Conservation (phyloP, 2,113 vertebrate species). For the Scomber japonicus region DNA sequence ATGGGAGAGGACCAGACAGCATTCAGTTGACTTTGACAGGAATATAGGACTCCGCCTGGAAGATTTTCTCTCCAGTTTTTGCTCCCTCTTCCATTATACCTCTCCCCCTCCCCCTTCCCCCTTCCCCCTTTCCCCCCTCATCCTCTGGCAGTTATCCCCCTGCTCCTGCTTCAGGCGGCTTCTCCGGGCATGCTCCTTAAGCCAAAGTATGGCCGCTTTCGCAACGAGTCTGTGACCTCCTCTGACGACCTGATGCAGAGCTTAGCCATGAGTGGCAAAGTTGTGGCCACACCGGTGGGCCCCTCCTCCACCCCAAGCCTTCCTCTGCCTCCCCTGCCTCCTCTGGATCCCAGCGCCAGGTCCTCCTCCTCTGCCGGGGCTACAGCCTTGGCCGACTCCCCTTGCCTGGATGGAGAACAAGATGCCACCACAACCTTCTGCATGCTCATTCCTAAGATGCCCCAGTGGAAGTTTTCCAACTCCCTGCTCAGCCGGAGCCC, state of each 20-base stretch:
- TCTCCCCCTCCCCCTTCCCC: conserved; percentile 48
- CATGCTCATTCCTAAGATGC: conserved; percentile 93
- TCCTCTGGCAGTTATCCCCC: conserved; percentile 65
- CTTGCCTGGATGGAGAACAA: conserved; percentile 87
- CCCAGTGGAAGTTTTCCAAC: conserved; percentile 95
- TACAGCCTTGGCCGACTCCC: conserved; percentile 83
- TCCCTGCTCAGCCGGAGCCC: conserved; percentile 91
- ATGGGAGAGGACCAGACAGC: conserved; percentile 71
- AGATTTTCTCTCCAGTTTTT: conserved; percentile 61
- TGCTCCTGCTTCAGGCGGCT: conserved; percentile 77
- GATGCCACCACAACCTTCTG: conserved; percentile 94
- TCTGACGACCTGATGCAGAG: conserved; percentile 88
- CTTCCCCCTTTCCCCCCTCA: conserved; percentile 49
- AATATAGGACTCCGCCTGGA: conserved; percentile 70
- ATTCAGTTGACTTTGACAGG: conserved; percentile 60
- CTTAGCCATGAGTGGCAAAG: conserved; percentile 89
- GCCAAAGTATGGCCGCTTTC: conserved; percentile 92
- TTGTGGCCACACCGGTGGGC: conserved; percentile 84
- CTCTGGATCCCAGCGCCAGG: conserved; percentile 77
- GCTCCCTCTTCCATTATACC: conserved; percentile 54
- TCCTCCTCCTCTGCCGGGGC: conserved; percentile 79
- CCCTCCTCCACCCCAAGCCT: conserved; percentile 79
- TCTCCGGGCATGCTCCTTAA: conserved; percentile 91
- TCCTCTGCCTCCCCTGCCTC: conserved; percentile 79
- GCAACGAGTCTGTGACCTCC: conserved; percentile 91